Conservation (phyloP, 2,797 vertebrate genomes). For the Falco berigora region DNA sequence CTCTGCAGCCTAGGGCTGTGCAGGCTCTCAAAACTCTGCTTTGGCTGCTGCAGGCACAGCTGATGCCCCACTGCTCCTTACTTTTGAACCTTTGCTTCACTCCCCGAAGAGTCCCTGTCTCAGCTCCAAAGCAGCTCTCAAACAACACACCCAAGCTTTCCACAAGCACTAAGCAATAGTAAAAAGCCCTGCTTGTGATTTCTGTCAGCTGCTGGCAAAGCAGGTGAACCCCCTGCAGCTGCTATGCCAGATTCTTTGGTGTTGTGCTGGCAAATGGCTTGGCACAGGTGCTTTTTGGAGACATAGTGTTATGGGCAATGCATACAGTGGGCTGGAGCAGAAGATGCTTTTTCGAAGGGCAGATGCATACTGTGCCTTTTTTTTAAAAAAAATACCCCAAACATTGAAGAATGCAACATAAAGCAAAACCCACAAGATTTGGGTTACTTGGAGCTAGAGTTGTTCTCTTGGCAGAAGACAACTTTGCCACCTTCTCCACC, state of each 20-base stretch:
- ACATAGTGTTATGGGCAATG: accelerated
- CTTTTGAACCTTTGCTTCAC: background rate
- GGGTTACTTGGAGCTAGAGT: background rate
- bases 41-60: background rate
- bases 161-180: background rate
- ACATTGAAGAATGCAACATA: background rate
- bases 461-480: background rate
- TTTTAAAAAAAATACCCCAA: background rate
- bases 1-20: background rate
- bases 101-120: background rate
- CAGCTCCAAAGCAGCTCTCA: background rate
- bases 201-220: background rate
- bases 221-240: background rate
- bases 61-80: background rate
- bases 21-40: background rate
- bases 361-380: background rate
- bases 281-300: background rate
- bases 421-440: background rate
- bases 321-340: background rate
- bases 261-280: accelerated
- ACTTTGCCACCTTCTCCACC: background rate
- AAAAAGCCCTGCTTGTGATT: background rate
- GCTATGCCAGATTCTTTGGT: background rate
- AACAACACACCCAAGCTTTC: background rate
- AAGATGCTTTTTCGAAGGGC: background rate